Percentiles rank a stretch among this genome's conserved stretches.
Conservation (phyloP, 2,113 vertebrate genomes). For the Alectura lathami region DNA sequence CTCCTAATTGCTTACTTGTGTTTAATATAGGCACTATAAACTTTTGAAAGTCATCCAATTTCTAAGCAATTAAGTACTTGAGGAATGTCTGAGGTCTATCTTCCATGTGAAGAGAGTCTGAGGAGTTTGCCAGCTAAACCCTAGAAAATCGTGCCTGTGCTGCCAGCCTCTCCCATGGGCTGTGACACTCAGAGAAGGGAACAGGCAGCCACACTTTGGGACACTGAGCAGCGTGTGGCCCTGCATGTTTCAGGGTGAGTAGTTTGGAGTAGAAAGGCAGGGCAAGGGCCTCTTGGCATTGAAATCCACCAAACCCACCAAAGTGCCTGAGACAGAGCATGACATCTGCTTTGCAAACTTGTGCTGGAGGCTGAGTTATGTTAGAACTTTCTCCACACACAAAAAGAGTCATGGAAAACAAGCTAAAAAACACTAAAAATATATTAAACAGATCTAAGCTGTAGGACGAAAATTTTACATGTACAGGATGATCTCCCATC, state of each 20-base stretch:
- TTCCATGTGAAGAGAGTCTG: background rate
- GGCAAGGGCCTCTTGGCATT: background rate
- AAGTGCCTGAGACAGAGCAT: background rate
- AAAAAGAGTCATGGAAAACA: background rate
- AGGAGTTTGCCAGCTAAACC: background rate
- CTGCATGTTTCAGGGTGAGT: background rate
- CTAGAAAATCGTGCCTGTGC: background rate
- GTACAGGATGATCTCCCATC: background rate
- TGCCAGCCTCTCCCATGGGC: background rate
- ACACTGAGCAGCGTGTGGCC: background rate
- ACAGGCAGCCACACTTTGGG: background rate
- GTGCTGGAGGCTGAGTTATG: background rate
- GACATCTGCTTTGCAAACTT: background rate
- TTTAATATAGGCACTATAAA: background rate
- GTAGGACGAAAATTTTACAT: background rate
- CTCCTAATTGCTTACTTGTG: background rate
- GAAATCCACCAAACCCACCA: background rate
- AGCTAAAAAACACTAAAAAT: background rate
- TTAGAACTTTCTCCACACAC: background rate
- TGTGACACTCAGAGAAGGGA: background rate
- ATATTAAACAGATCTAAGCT: background rate
- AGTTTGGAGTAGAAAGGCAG: background rate
- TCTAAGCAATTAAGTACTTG: background rate
- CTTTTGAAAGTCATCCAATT: background rate
- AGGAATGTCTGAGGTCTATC: background rate